phyloP scores from a whole-genome alignment of 2,797 vertebrate genomes.

The Chelonia mydas region DNA sequence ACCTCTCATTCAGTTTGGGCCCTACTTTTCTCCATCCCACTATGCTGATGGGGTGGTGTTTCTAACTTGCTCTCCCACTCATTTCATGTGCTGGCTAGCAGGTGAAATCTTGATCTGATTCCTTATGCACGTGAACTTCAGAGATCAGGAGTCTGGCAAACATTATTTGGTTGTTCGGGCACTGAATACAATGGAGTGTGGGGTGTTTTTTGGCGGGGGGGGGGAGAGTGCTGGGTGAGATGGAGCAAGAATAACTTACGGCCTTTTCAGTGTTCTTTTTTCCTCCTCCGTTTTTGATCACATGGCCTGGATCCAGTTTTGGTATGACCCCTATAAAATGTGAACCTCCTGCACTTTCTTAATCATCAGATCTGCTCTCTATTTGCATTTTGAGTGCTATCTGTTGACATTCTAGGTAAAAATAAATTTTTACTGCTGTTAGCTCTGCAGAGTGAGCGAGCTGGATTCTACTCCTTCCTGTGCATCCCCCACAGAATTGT shows the following conservation, averaged over 20 bases:
- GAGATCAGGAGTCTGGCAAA: background rate
- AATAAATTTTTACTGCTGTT: background rate
- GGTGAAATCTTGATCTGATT: background rate
- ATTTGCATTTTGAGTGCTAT: background rate
- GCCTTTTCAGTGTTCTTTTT: too few species aligned
- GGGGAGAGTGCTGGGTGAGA: background rate
- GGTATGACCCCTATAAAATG: background rate
- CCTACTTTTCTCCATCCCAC: background rate
- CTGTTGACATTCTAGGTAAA: background rate
- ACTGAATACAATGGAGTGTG: background rate
- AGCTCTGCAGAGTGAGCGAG: background rate
- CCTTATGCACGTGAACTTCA: background rate
- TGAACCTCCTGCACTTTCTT: background rate
- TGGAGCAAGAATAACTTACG: background rate
- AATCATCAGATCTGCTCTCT: background rate
- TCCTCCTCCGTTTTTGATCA: background rate
- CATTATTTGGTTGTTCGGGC: background rate
- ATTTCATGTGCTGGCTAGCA: background rate
- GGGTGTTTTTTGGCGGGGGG: fast-evolving
- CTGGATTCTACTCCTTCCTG: fast-evolving
- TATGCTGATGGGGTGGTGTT: background rate
- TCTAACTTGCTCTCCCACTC: background rate
- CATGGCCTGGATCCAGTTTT: background rate
- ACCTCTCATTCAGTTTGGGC: background rate
- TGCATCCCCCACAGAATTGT: background rate